Percentiles rank a stretch among this genome's conserved stretches.
phyloP scores from a whole-genome alignment of 2,888 invertebrate species.

The Diarsia rubi region DNA sequence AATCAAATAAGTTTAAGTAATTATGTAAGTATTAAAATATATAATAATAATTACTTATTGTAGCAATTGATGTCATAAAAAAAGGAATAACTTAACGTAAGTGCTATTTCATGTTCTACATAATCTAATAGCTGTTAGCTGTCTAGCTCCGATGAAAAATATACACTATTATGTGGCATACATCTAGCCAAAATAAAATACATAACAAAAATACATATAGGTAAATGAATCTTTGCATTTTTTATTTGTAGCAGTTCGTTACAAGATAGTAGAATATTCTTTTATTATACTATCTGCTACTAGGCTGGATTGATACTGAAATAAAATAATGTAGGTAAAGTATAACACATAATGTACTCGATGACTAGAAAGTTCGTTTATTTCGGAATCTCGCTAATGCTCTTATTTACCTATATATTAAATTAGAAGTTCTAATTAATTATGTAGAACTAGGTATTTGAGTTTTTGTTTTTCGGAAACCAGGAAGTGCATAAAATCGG shows the following conservation, averaged over 20 bases:
- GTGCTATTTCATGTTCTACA: neutral
- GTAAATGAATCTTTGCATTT: neutral
- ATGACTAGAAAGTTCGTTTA: slow-evolving; percentile 64
- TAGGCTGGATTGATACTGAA: neutral
- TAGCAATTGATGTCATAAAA: slow-evolving; percentile 11
- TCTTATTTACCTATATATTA: slow-evolving; percentile 6
- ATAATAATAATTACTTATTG: neutral
- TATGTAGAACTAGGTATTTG: slow-evolving; percentile 2
- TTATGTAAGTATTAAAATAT: neutral
- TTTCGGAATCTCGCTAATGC: slow-evolving; percentile 46
- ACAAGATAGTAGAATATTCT: neutral
- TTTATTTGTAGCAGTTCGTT: neutral
- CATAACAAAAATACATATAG: neutral
- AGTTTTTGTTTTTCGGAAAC: neutral
- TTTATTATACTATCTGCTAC: neutral
- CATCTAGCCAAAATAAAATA: neutral
- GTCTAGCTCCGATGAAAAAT: neutral
- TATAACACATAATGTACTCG: slow-evolving; percentile 45
- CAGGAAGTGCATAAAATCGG: neutral
- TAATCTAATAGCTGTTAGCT: neutral
- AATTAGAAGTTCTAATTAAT: neutral
- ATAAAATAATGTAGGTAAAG: slow-evolving; percentile 17
- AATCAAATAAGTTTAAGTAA: slow-evolving; percentile 3
- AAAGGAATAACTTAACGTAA: slow-evolving; percentile 34
- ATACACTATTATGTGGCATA: neutral